Conservation (phyloP, 2,113 vertebrate genomes). For the Nannospalax galili region DNA sequence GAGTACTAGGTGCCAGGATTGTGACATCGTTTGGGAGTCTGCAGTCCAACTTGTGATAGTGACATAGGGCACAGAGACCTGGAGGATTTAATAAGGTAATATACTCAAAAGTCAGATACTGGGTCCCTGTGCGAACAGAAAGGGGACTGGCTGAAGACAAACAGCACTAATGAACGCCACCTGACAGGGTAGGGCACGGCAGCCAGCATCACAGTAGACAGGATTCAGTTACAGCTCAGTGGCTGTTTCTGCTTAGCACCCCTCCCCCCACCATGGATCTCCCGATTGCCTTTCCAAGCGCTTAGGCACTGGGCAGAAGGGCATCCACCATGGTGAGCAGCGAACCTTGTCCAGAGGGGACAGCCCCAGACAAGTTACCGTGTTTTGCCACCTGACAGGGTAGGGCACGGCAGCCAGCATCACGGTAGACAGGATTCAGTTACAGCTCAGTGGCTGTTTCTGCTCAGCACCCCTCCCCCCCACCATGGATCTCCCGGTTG, state of each 20-base stretch:
- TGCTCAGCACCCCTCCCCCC: neutral
- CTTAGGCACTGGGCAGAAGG: too few relatives aligned
- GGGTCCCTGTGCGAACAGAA: neutral
- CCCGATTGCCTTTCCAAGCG: too few relatives aligned
- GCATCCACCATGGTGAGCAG: fast-evolving
- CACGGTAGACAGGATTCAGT: neutral
- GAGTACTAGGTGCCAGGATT: neutral
- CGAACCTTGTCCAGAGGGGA: fast-evolving
- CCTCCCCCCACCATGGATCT: fast-evolving
- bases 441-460: too few relatives aligned
- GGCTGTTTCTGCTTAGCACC: neutral
- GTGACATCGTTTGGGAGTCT: neutral
- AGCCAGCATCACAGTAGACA: neutral
- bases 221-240: too few relatives aligned
- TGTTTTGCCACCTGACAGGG: fast-evolving
- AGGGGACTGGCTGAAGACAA: neutral
- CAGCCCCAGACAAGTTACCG: neutral
- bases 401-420: neutral
- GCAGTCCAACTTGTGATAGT: neutral
- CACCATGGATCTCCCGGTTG: fast-evolving
- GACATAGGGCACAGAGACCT: neutral
- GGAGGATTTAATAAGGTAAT: neutral
- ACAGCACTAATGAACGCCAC: neutral
- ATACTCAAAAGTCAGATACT: neutral
- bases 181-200: fast-evolving